Base-by-base conservation (phyloP, 2,797 vertebrate genomes). In the Brotula barbata region DNA sequence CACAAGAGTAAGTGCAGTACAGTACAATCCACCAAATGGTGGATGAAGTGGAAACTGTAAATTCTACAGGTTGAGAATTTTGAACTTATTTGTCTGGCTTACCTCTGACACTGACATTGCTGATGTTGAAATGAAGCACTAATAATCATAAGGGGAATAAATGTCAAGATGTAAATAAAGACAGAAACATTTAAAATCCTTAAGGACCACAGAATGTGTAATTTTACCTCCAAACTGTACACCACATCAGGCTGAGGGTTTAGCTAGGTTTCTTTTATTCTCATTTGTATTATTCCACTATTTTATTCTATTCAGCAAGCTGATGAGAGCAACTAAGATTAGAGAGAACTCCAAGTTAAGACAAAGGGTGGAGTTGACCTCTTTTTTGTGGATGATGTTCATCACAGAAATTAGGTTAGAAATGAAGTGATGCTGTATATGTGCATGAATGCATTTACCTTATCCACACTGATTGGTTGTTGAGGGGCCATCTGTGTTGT, bases 261-360 rank as follows among this genome's bases (percentile, higher is more conserved):
- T 16, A 21, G 44, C 40, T 20, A 52, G 62, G n/a, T 44, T 68
- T 48, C 23, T 31, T 54, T 28, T 48, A 62, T 68, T 58, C 56
- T 73, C 37, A 51, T 59, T 62, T 21, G n/a, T 16, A 51, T 72
- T 77, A 64, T 52, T 60, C 64, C 25, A 71, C 64, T 23, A 58
- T 53, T 68, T 22, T 69, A 59, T 71, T 66, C 74, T 66, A 70
- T 66, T 68, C 40, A 61, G 57, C n/a, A 68, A 64, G 60, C 49
- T 68, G 73, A 63, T 58, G 50, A 80, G 68, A 65, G 67, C 69
- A 60, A 65, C 53, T 47, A 14, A 2, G 21, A 64, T 25, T 28
- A 33, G 66, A 64, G 2, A 15, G 16, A 50, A 34, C 15, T 6
- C 36, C 12, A n/a, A 50, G 59, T 42, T 64, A 25, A 68, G 53